Percentiles rank a stretch among this genome's conserved stretches.
Conservation (phyloP, 1,140 invertebrate genomes). For the Drosophila sturtevanti region DNA sequence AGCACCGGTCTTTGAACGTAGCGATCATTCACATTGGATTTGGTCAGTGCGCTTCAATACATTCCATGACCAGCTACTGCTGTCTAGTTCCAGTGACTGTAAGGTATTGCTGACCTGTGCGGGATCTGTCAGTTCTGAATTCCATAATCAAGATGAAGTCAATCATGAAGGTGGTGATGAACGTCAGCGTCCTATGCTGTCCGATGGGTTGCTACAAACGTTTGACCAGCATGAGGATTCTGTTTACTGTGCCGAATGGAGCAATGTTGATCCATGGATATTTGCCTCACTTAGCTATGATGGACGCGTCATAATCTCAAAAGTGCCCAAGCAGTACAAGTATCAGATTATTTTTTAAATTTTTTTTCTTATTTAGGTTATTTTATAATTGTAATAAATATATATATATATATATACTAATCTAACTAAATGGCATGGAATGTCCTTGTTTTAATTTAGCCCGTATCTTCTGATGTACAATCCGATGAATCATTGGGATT, state of each 20-base stretch:
- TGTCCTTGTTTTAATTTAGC: conserved; percentile 29
- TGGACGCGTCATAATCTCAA: conserved; percentile 95
- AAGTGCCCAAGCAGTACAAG: conserved; percentile 96
- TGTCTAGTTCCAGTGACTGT: conserved; percentile 97
- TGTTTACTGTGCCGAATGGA: conserved; percentile 98
- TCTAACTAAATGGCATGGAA: background rate
- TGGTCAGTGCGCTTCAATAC: conserved; percentile 97
- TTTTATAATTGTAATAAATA: conserved; percentile 28
- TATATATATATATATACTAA: conserved; percentile 32
- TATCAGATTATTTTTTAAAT: conserved; percentile 91
- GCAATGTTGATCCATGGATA: conserved; percentile 97
- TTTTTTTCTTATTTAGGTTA: conserved; percentile 14
- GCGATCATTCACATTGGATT: conserved; percentile 98
- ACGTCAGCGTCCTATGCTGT: conserved; percentile 84
- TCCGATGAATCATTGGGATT: conserved; percentile 82
- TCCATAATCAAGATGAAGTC: conserved; percentile 25
- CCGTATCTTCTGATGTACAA: conserved; percentile 80
- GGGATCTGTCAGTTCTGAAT: conserved; percentile 93
- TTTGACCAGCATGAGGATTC: conserved; percentile 98
- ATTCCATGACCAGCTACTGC: conserved; percentile 97
- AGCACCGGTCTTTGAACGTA: conserved; percentile 90
- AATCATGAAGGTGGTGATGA: conserved; percentile 71
- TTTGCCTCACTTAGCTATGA: conserved; percentile 99
- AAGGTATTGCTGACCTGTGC: conserved; percentile 94
- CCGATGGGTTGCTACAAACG: conserved; percentile 89